These are phyloP conservation scores for Drosophila maculinotata DNA, from an alignment of 2,888 invertebrate species.

Conservation along the genomic window DNA sequence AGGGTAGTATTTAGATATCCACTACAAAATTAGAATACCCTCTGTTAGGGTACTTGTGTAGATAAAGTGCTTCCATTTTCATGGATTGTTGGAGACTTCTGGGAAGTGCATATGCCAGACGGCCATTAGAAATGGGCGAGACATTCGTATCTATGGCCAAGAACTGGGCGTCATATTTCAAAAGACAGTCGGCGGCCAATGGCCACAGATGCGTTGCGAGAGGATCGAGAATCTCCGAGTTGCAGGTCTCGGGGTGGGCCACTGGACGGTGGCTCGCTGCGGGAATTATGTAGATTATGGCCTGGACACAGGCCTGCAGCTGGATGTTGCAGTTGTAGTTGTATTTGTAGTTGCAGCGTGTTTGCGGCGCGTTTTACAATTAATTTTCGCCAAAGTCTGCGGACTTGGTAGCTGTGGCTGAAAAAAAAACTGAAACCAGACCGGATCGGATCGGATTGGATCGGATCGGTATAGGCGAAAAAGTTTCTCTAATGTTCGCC, in stretches of 20 bases:
- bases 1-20: too few species aligned
- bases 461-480: slow-evolving; percentile 36
- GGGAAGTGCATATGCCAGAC: slow-evolving; percentile 27
- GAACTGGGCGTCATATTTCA: slow-evolving; percentile 76
- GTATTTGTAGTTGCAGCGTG: slow-evolving; percentile 41
- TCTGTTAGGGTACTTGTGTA: too few species aligned
- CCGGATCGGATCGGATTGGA: slow-evolving; percentile 52
- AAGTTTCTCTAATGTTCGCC: slow-evolving; percentile 69
- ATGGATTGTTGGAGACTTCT: slow-evolving; percentile 34
- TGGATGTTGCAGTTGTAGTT: slow-evolving; percentile 19
- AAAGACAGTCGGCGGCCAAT: slow-evolving; percentile 39
- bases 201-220: slow-evolving; percentile 41
- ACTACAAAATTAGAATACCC: too few species aligned
- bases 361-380: slow-evolving; percentile 63
- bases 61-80: slow-evolving; percentile 21
- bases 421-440: too few species aligned
- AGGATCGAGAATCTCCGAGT: slow-evolving; percentile 8
- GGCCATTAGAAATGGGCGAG: slow-evolving; percentile 48
- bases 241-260: slow-evolving; percentile 16
- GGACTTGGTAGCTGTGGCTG: slow-evolving; percentile 32
- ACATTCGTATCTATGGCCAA: slow-evolving; percentile 50
- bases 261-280: slow-evolving; percentile 34
- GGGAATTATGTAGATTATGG: slow-evolving; percentile 60
- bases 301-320: too few species aligned
- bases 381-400: slow-evolving; percentile 57